A percentile compares a stretch with the other conserved stretches of the same genome.
Conservation (phyloP, 2,797 vertebrate genomes). For the Rhinatrema bivittatum region DNA sequence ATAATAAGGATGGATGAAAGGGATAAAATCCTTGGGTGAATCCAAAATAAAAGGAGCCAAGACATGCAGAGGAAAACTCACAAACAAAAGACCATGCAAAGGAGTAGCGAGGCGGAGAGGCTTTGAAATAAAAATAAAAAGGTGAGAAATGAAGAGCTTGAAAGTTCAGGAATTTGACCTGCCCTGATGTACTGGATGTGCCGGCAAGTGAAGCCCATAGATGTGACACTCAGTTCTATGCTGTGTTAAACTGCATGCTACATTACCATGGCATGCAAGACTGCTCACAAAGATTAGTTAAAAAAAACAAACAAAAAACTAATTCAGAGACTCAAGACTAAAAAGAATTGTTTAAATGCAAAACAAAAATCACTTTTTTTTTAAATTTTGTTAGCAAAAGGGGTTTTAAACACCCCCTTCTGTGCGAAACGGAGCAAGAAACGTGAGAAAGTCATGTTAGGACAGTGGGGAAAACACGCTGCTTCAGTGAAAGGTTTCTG, state of each 20-base stretch:
- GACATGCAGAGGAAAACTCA: slow-evolving; percentile 60
- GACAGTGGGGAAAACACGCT: neutral
- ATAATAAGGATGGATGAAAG: slow-evolving; percentile 6
- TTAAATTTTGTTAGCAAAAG: slow-evolving; percentile 2
- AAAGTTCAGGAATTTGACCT: slow-evolving; percentile 54
- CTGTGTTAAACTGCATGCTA: slow-evolving; percentile 74
- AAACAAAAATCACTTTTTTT: neutral
- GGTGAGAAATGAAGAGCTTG: slow-evolving; percentile 66
- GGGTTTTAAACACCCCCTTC: neutral
- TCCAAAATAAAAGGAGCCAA: no score
- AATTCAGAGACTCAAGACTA: neutral
- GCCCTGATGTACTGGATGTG: slow-evolving; percentile 37
- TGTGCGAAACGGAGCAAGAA: slow-evolving; percentile 9
- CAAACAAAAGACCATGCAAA: slow-evolving; percentile 46
- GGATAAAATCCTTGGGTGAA: slow-evolving; percentile 44
- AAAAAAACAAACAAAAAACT: slow-evolving; percentile 7
- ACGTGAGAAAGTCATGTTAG: slow-evolving; percentile 15
- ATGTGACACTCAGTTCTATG: slow-evolving; percentile 85
- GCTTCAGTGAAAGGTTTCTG: slow-evolving; percentile 23
- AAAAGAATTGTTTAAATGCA: neutral
- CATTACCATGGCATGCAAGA: slow-evolving; percentile 66
- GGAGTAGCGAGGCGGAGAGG: slow-evolving; percentile 45
- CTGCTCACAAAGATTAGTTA: slow-evolving; percentile 35
- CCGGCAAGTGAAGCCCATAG: slow-evolving; percentile 74
- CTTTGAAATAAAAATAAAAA: slow-evolving; percentile 20